Evolutionary conservation across 2,797 vertebrate genomes (phyloP).

Genomic region (Acanthurus tractus): DNA sequence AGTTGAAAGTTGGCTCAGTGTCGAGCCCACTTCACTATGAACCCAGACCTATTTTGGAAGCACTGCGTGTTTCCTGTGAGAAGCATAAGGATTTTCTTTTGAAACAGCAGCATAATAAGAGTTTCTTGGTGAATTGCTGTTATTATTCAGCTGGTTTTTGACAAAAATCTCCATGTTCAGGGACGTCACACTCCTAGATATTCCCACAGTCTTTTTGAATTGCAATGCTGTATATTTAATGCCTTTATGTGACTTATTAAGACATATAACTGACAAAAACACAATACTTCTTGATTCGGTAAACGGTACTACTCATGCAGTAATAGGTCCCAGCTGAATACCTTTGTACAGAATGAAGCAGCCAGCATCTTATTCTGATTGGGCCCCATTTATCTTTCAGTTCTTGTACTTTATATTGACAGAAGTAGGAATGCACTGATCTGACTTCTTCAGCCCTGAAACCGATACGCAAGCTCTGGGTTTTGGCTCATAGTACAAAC

Average conservation of each 20-base stretch:
- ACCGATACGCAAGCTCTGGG: too few species aligned
- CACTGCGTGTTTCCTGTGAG: conserved; percentile 9
- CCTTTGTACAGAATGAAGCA: conserved; percentile 40
- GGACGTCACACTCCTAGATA: conserved; percentile 12
- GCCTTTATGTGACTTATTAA: conserved; percentile 48
- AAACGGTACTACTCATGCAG: conserved; percentile 30
- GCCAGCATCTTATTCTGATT: conserved; percentile 49
- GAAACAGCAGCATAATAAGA: conserved; percentile 13
- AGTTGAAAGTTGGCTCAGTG: conserved; percentile 37
- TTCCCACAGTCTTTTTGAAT: conserved; percentile 35
- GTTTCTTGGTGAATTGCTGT: conserved; percentile 4
- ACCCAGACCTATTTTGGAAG: conserved; percentile 2
- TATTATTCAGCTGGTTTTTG: conserved; percentile 34
- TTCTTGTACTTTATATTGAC: conserved; percentile 41
- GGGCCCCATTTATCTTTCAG: conserved; percentile 52
- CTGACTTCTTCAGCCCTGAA: too few species aligned
- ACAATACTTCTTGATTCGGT: conserved; percentile 53
- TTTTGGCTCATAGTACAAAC: too few species aligned
- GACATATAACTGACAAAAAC: conserved; percentile 47
- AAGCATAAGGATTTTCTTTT: conserved; percentile 30
- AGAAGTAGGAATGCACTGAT: conserved; percentile 9
- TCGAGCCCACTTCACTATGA: conserved; percentile 31
- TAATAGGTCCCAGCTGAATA: conserved; percentile 44
- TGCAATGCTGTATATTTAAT: conserved; percentile 14
- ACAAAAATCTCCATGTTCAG: conserved; percentile 31